Evolutionary conservation across 2,113 vertebrate species (phyloP).

Genomic region (Machaerirhynchus nigripectus): DNA sequence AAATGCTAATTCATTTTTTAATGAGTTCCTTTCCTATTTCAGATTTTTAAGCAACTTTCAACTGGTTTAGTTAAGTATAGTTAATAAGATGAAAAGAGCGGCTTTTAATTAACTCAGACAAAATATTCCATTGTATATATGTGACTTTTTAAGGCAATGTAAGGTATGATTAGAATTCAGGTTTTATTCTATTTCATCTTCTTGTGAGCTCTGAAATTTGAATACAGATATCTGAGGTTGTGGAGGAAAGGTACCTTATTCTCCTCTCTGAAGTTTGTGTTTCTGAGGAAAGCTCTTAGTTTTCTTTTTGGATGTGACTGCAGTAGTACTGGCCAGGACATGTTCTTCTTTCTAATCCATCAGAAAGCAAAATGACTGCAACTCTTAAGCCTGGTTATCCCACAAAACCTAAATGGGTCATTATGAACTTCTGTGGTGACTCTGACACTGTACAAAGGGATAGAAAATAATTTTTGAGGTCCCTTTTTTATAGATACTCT

Average conservation of each 20-base stretch:
- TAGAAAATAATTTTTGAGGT: neutral
- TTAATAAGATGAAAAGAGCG: slow-evolving; percentile 32
- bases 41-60: slow-evolving; percentile 46
- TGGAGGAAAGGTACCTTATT: neutral
- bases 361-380: neutral
- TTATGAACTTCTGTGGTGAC: neutral
- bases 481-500: neutral
- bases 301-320: neutral
- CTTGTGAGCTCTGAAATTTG: neutral
- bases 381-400: neutral
- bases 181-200: neutral
- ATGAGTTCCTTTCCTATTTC: slow-evolving; percentile 42
- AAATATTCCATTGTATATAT: slow-evolving; percentile 4
- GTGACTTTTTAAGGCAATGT: neutral
- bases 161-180: neutral
- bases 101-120: slow-evolving; percentile 22
- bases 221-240: neutral
- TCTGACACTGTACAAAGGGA: neutral
- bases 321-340: neutral
- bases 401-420: neutral
- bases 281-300: neutral
- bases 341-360: neutral
- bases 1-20: slow-evolving; percentile 56
- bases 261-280: neutral
- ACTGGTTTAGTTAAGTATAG: slow-evolving; percentile 19